Percentiles rank a stretch among this genome's conserved stretches.
These are phyloP conservation scores for Apodemus sylvaticus DNA, from an alignment of 2,113 vertebrate genomes.

Conservation along the genomic window DNA sequence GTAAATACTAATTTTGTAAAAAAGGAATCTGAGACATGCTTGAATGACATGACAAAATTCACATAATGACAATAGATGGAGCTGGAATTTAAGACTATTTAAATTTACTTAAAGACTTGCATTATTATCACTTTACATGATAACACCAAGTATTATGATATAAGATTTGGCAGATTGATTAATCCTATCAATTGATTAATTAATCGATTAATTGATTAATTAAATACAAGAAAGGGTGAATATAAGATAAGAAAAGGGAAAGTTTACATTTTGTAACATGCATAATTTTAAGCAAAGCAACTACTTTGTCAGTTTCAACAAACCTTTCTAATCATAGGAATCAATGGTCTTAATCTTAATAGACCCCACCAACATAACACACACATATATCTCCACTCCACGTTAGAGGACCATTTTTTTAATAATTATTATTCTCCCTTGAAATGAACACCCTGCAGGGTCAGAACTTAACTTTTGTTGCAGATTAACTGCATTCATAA, in stretches of 20 bases:
- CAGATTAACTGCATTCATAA: neutral
- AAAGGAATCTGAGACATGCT: neutral
- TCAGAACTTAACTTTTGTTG: neutral
- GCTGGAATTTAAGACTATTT: neutral
- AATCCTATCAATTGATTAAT: no score
- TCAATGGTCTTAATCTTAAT: neutral
- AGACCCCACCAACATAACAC: neutral
- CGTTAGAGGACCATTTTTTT: neutral
- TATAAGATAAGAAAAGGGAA: neutral
- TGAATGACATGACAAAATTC: neutral
- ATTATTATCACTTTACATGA: neutral
- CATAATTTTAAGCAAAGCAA: neutral
- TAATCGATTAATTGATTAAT: no score
- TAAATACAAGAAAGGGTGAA: neutral
- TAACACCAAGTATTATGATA: neutral
- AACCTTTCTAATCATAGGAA: neutral
- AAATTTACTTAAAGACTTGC: neutral
- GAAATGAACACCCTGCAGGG: neutral
- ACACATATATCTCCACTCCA: neutral
- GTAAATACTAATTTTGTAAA: neutral
- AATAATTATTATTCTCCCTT: neutral
- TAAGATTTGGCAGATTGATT: neutral
- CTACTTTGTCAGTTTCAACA: neutral
- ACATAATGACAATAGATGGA: neutral
- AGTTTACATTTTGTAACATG: neutral